Base-by-base conservation (phyloP, 2,113 vertebrate genomes). In the Spheniscus mendiculus region DNA sequence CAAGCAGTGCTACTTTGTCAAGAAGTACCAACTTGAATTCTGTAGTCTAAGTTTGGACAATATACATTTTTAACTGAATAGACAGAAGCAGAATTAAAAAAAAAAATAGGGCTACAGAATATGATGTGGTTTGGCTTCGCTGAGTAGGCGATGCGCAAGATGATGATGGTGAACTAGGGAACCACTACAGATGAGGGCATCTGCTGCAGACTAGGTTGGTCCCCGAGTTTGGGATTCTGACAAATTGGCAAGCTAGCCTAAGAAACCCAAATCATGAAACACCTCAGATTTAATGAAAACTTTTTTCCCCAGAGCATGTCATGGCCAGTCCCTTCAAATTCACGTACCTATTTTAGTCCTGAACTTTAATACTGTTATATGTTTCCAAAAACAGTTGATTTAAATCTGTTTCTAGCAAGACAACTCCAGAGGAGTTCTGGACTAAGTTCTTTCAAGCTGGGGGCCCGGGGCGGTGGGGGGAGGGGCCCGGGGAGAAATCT, bases 401-500 rank as follows among this genome's bases (percentile, higher is more conserved):
- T 79, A 53, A 38, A 74, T 21, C 26, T 23, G 8, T 47, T 73
- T 47, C 66, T 74, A 79, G 44, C 44, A 65, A 49, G 20, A 67
- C 4, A 45, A 40, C 12, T 55, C 52, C 52, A 63, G 25, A 17
- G 9, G 23, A 77, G 9, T 69, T 87, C 47, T 87, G 20, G 38
- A 69, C 4, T 12, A 81, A 61, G 10, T 16, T 72, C 11, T 38
- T 49, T 52, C 15, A 91, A 55, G 38, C 13, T 42, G 14, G 42
- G 14, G 42, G n/a, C n/a, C n/a, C n/a, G n/a, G n/a, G n/a, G n/a
- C n/a, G n/a, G n/a, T n/a, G n/a, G 42, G 42, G 12, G 42, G 42
- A 12, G 42, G 6, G 12, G 12, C 12, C 13, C 3, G 6, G 42
- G n/a, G n/a, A n/a, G n/a, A n/a, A n/a, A 42, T 4, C 8, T 12